A percentile compares a stretch with the other conserved stretches of the same genome.
These are phyloP conservation scores for Dichetophora obliterata DNA, from an alignment of 2,888 invertebrate species.

Conservation along the genomic window DNA sequence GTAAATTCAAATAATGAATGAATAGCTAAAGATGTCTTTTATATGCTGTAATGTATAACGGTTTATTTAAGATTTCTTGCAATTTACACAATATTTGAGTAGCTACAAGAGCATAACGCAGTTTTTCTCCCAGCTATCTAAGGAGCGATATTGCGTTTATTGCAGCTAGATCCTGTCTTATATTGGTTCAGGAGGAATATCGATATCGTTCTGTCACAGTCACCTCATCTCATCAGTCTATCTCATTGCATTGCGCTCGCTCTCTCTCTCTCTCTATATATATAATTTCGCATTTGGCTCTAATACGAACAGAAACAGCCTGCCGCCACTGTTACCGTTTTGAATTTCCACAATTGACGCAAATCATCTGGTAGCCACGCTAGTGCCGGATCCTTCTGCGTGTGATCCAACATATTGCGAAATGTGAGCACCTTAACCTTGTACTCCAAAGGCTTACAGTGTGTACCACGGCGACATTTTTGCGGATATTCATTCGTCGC, in stretches of 20 bases:
- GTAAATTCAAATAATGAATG: too few relatives aligned
- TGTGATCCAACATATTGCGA: constrained; percentile 51
- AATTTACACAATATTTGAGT: too few relatives aligned
- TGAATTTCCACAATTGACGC: constrained; percentile 63
- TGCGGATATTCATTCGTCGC: constrained; percentile 50
- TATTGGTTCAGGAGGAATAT: neutral
- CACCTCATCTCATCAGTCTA: neutral
- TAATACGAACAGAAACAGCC: constrained; percentile 66
- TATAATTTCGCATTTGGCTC: neutral
- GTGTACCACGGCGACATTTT: constrained; percentile 65
- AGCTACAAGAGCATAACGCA: too few relatives aligned
- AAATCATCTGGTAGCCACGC: constrained; percentile 57
- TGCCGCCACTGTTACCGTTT: constrained; percentile 66
- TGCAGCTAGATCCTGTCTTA: neutral
- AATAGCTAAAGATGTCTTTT: too few relatives aligned
- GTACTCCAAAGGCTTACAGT: constrained; percentile 66
- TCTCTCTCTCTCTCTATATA: neutral
- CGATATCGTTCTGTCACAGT: neutral
- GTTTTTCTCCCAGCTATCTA: too few relatives aligned
- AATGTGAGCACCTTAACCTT: constrained; percentile 65
- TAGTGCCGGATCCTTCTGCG: constrained; percentile 55
- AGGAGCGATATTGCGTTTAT: too few relatives aligned
- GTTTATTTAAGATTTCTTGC: too few relatives aligned
- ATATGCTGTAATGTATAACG: too few relatives aligned
- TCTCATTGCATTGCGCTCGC: neutral